Evolutionary conservation across 2,797 vertebrate genomes (phyloP).

Genomic region (Tympanoctomys barrerae): DNA sequence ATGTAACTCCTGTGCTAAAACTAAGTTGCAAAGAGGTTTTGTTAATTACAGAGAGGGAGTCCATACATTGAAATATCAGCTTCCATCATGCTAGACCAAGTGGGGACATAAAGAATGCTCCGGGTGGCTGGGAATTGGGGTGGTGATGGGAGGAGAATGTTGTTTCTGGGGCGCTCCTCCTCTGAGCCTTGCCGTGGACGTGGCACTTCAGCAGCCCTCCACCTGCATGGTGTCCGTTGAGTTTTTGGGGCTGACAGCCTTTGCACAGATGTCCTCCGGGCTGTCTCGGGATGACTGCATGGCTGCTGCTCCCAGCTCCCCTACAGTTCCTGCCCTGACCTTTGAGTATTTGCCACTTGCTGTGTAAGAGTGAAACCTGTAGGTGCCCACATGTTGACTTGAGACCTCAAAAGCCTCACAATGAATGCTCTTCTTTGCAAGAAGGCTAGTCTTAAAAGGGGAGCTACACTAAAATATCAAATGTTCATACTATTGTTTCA

Average conservation of each 20-base stretch:
- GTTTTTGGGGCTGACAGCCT: neutral
- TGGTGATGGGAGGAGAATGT: neutral
- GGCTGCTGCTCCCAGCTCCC: neutral
- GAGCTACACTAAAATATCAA: neutral
- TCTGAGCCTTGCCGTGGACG: neutral
- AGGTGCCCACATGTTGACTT: neutral
- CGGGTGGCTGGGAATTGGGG: constrained; percentile 5
- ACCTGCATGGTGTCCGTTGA: neutral
- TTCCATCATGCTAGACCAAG: constrained; percentile 35
- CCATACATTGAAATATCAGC: constrained; percentile 54
- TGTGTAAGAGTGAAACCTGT: neutral
- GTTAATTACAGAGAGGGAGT: constrained; percentile 34
- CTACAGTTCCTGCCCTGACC: neutral
- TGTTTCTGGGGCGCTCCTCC: neutral
- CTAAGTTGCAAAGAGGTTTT: constrained; percentile 33
- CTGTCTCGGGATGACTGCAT: neutral
- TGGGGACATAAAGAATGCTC: neutral
- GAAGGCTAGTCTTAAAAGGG: neutral
- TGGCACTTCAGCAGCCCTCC: neutral
- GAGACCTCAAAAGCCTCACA: neutral
- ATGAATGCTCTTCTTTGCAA: constrained; percentile 6
- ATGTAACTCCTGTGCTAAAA: neutral
- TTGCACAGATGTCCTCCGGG: neutral
- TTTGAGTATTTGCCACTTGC: neutral
- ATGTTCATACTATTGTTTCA: neutral